These are phyloP conservation scores for Zapornia atra DNA, from an alignment of 2,113 vertebrate genomes.

Conservation along the genomic window DNA sequence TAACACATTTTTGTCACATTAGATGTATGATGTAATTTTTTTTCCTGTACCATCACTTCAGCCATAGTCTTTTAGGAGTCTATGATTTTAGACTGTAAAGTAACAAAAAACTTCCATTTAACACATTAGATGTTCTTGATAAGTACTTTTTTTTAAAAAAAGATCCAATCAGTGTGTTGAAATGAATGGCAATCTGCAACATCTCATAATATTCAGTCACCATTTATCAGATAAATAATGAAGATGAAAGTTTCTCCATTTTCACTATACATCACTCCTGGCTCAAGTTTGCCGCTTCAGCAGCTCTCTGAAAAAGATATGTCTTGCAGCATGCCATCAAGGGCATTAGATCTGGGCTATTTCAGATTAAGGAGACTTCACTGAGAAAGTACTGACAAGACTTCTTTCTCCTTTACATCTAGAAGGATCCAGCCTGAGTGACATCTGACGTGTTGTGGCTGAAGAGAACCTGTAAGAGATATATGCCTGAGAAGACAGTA, in stretches of 20 bases:
- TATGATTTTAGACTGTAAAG: neutral
- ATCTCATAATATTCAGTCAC: slow-evolving; percentile 22
- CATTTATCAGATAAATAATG: slow-evolving; percentile 21
- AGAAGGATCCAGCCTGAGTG: neutral
- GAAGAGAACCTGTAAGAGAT: neutral
- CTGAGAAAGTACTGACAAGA: neutral
- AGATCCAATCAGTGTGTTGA: neutral
- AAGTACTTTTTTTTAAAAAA: neutral
- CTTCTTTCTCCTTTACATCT: neutral
- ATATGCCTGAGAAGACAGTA: neutral
- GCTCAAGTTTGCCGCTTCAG: slow-evolving; percentile 28
- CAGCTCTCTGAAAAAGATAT: slow-evolving; percentile 12
- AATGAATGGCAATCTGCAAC: neutral
- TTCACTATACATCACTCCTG: neutral
- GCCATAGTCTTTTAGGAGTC: neutral
- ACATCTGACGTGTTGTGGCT: neutral
- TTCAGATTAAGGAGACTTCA: neutral
- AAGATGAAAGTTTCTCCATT: slow-evolving; percentile 27
- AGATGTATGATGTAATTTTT: neutral
- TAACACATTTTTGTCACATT: neutral
- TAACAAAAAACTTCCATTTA: neutral
- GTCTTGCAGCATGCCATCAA: neutral
- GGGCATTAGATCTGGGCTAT: neutral
- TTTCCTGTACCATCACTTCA: neutral
- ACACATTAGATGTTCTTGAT: neutral